Evolutionary conservation across 2,797 vertebrate species (phyloP).

Genomic region (Malurus leucopterus): DNA sequence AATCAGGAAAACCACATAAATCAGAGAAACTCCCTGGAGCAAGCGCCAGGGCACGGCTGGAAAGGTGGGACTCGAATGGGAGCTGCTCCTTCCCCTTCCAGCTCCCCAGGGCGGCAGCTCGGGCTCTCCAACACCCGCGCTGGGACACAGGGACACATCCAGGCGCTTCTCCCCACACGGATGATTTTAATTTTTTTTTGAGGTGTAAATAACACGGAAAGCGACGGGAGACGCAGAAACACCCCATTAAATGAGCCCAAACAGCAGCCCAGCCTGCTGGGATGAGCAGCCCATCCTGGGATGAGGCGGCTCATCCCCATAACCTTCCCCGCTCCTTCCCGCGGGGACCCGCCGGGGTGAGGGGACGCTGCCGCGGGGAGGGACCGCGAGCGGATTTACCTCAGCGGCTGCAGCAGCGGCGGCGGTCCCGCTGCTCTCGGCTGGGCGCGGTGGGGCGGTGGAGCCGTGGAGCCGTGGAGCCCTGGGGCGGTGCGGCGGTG

Average conservation of each 20-base stretch:
- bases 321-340: not conserved
- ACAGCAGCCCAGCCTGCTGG: not conserved
- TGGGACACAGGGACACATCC: not conserved
- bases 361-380: not conserved
- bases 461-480: no score
- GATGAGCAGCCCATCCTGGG: no score
- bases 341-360: not conserved
- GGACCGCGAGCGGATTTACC: not conserved
- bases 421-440: not conserved
- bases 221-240: accelerated
- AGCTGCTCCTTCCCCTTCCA: not conserved
- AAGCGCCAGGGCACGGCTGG: not conserved
- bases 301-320: not conserved
- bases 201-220: not conserved
- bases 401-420: not conserved
- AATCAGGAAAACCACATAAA: accelerated
- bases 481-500: no score
- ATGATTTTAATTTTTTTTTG: accelerated
- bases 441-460: no score
- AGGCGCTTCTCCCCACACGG: accelerated
- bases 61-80: accelerated
- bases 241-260: accelerated
- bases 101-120: not conserved
- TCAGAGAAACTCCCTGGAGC: accelerated
- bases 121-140: not conserved